Base-by-base conservation (phyloP, 2,888 invertebrate species). In the Leptinotarsa tumamoca region DNA sequence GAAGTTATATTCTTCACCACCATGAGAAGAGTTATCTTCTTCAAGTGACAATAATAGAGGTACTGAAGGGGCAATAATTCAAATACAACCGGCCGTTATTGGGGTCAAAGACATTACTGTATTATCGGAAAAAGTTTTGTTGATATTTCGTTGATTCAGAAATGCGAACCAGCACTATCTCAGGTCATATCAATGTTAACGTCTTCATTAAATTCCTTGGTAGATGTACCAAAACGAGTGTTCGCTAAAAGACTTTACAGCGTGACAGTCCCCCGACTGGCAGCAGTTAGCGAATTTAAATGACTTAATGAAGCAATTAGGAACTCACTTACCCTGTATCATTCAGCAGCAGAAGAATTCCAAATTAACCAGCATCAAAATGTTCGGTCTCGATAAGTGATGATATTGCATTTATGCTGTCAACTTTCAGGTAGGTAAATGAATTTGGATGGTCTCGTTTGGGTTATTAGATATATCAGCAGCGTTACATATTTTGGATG, bases 351-450 rank as follows among this genome's bases (percentile, higher is more conserved):
- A 43, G n/a, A 63, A 43, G 63, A 63, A 63, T 63, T 63, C 63
- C 63, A 63, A 63, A 63, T 63, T 63, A 63, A 43, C 17, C 63
- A 63, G 43, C 10, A 63, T 63, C 63, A 63, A 63, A 63, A 63
- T 63, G 21, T n/a, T 63, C 10, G 63, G 43, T 63, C 17, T 43
- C 7, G 63, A 63, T 63, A 63, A 63, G 18, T 63, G 17, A 63
- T 63, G 63, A 63, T 63, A 63, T 63, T 63, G 63, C 63, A 63
- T 63, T 63, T 63, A 63, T 63, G 33, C 63, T 63, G 63, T 63
- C 63, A 63, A 43, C 63, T 15, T 33, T 63, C 63, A 63, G 63
- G 63, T 63, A 63, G 63, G 63, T 63, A 63, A 43, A 63, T 63
- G 63, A n/a, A 63, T 63, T 63, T 43, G 27, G 33, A 63, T 63